These are phyloP conservation scores for Drosophila sordidula DNA, from an alignment of 2,888 invertebrate genomes.

Conservation along the genomic window DNA sequence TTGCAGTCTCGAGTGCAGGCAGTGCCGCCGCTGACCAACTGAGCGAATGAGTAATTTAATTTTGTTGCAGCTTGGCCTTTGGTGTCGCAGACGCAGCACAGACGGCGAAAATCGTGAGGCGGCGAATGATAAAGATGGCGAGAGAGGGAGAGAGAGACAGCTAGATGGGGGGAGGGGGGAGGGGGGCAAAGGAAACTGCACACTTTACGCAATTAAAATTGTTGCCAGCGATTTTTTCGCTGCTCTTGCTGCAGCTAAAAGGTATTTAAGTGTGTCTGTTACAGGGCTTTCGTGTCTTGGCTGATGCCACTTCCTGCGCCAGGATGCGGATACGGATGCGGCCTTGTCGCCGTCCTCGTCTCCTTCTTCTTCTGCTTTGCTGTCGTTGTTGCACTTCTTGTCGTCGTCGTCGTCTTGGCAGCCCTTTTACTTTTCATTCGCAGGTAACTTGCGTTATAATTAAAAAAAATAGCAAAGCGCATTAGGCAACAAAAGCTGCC, in stretches of 20 bases:
- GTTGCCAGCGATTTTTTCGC: conserved; percentile 73
- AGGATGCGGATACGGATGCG: conserved; percentile 53
- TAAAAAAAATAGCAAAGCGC: conserved; percentile 81
- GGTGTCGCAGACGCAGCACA: conserved; percentile 58
- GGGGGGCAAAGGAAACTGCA: conserved; percentile 48
- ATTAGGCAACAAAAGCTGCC: conserved; percentile 76
- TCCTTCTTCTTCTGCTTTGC: conserved; percentile 19
- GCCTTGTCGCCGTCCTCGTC: conserved; percentile 42
- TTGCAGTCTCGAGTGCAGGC: conserved; percentile 64
- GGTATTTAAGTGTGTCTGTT: conserved; percentile 69
- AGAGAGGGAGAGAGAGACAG: conserved; percentile 2
- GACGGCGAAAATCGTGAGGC: conserved; percentile 36
- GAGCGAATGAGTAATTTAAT: conserved; percentile 80
- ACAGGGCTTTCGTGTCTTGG: conserved; percentile 64
- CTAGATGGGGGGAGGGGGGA: not conserved
- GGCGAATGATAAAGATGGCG: conserved; percentile 10
- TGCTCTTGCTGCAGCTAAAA: conserved; percentile 64
- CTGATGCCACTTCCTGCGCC: conserved; percentile 58
- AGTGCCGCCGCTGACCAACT: conserved; percentile 62
- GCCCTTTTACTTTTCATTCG: conserved; percentile 78
- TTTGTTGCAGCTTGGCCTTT: conserved; percentile 75
- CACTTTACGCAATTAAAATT: conserved; percentile 79
- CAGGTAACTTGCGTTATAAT: conserved; percentile 79
- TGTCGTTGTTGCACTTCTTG: conserved; percentile 9
- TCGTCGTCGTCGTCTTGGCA: conserved; percentile 61